Evolutionary conservation across 2,113 vertebrate species (phyloP).

Genomic region (Microtus pennsylvanicus): DNA sequence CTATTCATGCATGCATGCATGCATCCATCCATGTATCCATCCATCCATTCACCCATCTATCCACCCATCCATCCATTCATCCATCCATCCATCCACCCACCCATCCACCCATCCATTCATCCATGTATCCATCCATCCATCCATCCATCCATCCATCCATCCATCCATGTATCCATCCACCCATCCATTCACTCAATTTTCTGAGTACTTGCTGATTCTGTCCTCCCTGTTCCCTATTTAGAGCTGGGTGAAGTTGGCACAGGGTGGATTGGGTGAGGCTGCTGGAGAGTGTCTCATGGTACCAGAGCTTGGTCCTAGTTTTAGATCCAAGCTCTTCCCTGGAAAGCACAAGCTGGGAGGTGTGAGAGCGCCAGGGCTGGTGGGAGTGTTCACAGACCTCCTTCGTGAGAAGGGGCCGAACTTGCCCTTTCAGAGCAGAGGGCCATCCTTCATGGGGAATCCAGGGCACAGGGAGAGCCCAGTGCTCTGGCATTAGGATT

Average conservation of each 20-base stretch:
- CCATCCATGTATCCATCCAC: accelerated
- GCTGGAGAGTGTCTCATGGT: accelerated
- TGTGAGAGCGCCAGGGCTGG: accelerated
- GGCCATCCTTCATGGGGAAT: not conserved
- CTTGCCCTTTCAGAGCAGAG: not conserved
- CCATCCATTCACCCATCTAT: no score
- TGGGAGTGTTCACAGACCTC: not conserved
- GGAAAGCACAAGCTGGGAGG: not conserved
- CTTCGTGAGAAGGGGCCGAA: not conserved
- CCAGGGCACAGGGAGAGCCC: no score
- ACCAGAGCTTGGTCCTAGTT: not conserved
- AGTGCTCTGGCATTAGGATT: not conserved
- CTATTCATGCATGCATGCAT: accelerated
- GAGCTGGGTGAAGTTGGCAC: not conserved
- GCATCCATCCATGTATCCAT: no score
- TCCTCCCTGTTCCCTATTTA: not conserved
- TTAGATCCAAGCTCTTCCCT: not conserved
- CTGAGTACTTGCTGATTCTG: not conserved
- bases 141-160: no score
- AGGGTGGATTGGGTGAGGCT: not conserved
- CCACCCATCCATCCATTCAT: no score
- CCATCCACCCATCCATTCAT: no score
- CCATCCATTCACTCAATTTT: not conserved
- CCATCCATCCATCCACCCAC: no score
- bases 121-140: no score